A percentile compares a stretch with the other conserved stretches of the same genome.
phyloP scores from a whole-genome alignment of 2,888 invertebrate species.

The Cheilosia grossa region DNA sequence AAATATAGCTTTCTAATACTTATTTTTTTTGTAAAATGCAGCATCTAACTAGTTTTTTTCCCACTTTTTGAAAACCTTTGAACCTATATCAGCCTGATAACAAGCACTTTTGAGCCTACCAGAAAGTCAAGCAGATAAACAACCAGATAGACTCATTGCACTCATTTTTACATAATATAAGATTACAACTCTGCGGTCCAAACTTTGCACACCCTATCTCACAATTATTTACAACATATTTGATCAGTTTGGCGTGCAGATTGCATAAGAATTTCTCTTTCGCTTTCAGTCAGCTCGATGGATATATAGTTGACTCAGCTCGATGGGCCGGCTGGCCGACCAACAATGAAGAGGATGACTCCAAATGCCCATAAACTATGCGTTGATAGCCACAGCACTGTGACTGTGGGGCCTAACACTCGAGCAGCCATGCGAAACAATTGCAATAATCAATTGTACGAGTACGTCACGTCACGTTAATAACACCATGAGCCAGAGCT shows the following conservation, averaged over 20 bases:
- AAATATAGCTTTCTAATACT: too few relatives aligned
- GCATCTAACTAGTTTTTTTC: too few relatives aligned
- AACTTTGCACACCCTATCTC: constrained; percentile 1
- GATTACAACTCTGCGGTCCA: too few relatives aligned
- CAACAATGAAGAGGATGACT: neutral
- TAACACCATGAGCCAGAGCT: neutral
- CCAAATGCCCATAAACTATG: too few relatives aligned
- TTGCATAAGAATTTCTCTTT: constrained; percentile 65
- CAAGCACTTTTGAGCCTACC: too few relatives aligned
- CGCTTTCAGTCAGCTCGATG: constrained; percentile 31
- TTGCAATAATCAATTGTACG: constrained; percentile 39
- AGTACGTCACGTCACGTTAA: too few relatives aligned
- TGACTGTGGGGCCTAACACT: neutral
- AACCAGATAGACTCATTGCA: neutral
- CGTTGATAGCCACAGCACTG: neutral
- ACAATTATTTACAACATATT: constrained; percentile 33
- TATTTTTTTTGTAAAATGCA: too few relatives aligned
- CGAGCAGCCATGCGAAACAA: constrained; percentile 30
- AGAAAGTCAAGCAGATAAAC: neutral
- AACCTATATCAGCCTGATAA: too few relatives aligned
- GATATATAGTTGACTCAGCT: neutral
- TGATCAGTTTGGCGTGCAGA: constrained; percentile 19
- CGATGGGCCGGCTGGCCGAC: neutral
- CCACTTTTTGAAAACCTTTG: too few relatives aligned
- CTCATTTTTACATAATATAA: neutral